Evolutionary conservation across 2,113 vertebrate species (phyloP), one percentile per base, ranked within the genome.

Genomic region (Channa argus): DNA sequence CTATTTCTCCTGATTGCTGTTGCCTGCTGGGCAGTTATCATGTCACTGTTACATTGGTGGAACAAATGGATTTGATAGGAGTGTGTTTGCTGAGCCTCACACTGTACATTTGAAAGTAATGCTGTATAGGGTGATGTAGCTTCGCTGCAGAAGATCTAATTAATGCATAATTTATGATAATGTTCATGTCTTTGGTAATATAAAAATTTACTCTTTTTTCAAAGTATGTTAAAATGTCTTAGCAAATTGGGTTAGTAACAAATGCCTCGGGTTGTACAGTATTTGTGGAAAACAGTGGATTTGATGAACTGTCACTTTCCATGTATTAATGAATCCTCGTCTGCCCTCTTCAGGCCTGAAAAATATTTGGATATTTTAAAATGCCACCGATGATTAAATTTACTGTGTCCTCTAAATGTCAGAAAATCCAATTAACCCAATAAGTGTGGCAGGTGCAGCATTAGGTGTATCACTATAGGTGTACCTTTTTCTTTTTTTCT

Each of bases 301-400:
- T 65, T 59, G 37, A 68, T 47, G 14, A n/a, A 65, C 38, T 41
- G 52, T 43, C 64, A 2, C 41, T 5, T 10, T 67, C 36, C 8
- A 0, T 36, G 69, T 84, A 83, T 47, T 77, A 70, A 77, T 71
- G 60, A 76, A 82, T 79, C 65, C 86, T 77, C 8, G 79, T 84
- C 87, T 94, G 91, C 91, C 92, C 91, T 92, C 92, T 93, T 90
- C 88, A 92, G 92, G 91, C 74, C 61, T 76, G 64, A 8, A 88
- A 77, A 72, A 79, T 80, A 86, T 72, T 75, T 71, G 50, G 34
- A 54, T n/a, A 58, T 76, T n/a, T 37, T 51, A 60, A 67, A 43
- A 39, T 45, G 3, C 39, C 34, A 37, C 4, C 63, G 39, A 44
- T 77, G 55, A 79, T 79, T 43, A 43, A 8, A 82, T 70, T 76